Conservation (phyloP, 2,113 vertebrate species). For the Lasiurus borealis region DNA sequence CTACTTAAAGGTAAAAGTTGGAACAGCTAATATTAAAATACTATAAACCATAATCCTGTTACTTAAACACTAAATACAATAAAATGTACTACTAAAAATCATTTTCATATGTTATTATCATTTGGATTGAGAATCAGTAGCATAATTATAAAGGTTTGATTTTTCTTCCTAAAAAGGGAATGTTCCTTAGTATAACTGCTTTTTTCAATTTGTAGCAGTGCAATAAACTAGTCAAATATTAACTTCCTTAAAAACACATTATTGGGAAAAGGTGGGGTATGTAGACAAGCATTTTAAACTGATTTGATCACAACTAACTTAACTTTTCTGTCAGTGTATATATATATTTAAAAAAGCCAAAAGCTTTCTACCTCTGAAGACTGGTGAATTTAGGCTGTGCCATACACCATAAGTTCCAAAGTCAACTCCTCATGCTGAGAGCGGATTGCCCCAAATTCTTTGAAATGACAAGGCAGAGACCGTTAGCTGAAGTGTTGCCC, state of each 20-base stretch:
- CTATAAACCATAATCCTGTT: background rate
- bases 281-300: constrained; percentile 44
- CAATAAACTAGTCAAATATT: constrained; percentile 63
- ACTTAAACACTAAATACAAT: constrained; percentile 38
- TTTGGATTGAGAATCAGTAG: constrained; percentile 16
- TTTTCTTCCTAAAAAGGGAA: constrained; percentile 65
- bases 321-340: background rate
- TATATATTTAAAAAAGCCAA: background rate
- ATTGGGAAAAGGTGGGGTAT: background rate
- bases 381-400: background rate
- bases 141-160: constrained; percentile 32
- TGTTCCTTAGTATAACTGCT: constrained; percentile 19
- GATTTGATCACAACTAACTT: constrained; percentile 35
- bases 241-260: constrained; percentile 66
- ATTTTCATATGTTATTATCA: background rate
- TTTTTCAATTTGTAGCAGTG: constrained; percentile 19
- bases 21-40: constrained; percentile 6
- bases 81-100: background rate
- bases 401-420: constrained; percentile 41
- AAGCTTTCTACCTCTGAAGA: background rate
- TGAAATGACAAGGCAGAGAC: constrained; percentile 57
- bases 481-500: constrained; percentile 59
- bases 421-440: constrained; percentile 9
- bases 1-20: constrained; percentile 46
- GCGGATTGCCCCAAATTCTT: constrained; percentile 18